Evolutionary conservation across 2,888 invertebrate species (phyloP), one percentile per base, ranked within the genome.

Genomic region (Lissocephala sabroskyi): DNA sequence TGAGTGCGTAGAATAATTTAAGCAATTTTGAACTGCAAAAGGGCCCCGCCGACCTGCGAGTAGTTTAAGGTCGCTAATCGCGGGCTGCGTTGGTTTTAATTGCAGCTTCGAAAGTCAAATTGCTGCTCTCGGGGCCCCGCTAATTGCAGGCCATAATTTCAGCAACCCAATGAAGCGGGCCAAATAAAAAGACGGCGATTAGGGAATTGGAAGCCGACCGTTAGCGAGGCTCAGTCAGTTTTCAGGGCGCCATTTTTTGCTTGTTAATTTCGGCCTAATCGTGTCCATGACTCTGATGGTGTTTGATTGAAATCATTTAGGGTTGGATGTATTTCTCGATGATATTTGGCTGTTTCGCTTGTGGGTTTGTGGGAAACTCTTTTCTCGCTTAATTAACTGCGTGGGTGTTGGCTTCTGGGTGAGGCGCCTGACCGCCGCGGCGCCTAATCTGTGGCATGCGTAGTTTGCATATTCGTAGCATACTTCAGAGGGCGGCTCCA

Each of bases 131-230:
- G n/a, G n/a, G n/a, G n/a, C n/a, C n/a, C n/a, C n/a, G n/a, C n/a
- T n/a, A n/a, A n/a, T n/a, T n/a, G 67, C 71, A 45, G 48, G 45
- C 50, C 26, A 23, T 5, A 65, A 62, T 23, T 23, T 7, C 23
- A 23, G 7, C 3, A 52, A 65, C 42, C 58, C 62, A 65, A 68
- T 74, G 74, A 58, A 56, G 56, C 75, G 44, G 56, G 49, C 29
- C 42, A 48, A 52, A 35, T 35, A 35, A 35, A n/a, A n/a, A n/a
- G n/a, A n/a, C n/a, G n/a, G n/a, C n/a, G n/a, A n/a, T n/a, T n/a
- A n/a, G n/a, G n/a, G n/a, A n/a, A n/a, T n/a, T n/a, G n/a, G n/a
- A n/a, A n/a, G n/a, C n/a, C n/a, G n/a, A n/a, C n/a, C n/a, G n/a
- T n/a, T n/a, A n/a, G n/a, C n/a, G n/a, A n/a, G n/a, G 23, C 7